Evolutionary conservation across 92 coral and sea anemone species (phyloP), one percentile per base, ranked within the genome.

Genomic region (Porites divaricata): DNA sequence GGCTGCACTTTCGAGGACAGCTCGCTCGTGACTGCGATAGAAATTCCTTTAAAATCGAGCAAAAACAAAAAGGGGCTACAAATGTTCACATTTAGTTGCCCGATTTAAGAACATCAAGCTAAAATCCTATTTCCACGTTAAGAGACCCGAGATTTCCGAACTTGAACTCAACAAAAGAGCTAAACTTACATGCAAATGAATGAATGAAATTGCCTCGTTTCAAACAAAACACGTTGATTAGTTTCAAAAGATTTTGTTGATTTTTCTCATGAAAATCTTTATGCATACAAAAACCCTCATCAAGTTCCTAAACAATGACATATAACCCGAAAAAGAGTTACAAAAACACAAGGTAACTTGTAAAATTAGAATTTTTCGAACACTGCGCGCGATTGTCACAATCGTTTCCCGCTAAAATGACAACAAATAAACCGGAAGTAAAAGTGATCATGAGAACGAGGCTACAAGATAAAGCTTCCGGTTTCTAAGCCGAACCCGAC

Each of bases 171-270:
- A 84, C 88, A 84, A 84, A 84, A 67, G 81, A 21, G 14, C 58
- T 53, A 13, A 64, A 66, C 41, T 73, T 68, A 78, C 90, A 94
- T 94, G 95, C 94, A 91, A 92, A 94, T 94, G 95, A 94, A 94
- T 94, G 98, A 94, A 94, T 94, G 95, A 92, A 92, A 94, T 94
- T 92, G 95, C 93, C 92, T 87, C 90, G 90, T 88, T 88, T 87
- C 95, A 92, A 94, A 94, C 98, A 94, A 94, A 93, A 92, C 89
- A 75, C 81, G 28, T 87, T 90, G 88, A 76, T 76, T 75, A 76
- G 74, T 75, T 84, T 57, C 82, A 84, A 65, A 28, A 52, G 63
- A 52, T 67, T 84, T 84, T 84, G 88, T 84, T 84, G 88, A 84
- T 84, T 76, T 84, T 84, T 84, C 81, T 56, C 71, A 15, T 75